phyloP scores from a whole-genome alignment of 1,140 invertebrate species.

The Chironomus tepperi region DNA sequence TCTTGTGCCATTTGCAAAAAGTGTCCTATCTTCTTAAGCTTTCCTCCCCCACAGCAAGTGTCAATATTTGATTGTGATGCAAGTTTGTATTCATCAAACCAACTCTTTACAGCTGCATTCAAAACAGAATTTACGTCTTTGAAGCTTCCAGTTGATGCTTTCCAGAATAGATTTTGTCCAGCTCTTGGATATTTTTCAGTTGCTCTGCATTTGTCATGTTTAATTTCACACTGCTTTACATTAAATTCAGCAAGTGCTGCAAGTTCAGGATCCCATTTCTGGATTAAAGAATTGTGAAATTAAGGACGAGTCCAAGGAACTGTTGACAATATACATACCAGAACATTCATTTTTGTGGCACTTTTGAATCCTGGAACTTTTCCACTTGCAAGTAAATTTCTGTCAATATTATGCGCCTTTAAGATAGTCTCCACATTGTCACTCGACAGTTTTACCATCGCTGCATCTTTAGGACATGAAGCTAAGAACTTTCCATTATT shows the following conservation, averaged over 20 bases:
- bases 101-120: background rate
- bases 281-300: background rate
- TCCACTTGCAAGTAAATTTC: slow-evolving; percentile 32
- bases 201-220: slow-evolving; percentile 35
- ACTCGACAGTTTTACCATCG: background rate
- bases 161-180: slow-evolving; percentile 37
- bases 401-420: slow-evolving; percentile 36
- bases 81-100: slow-evolving; percentile 8
- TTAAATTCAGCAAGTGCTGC: slow-evolving; percentile 29
- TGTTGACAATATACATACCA: slow-evolving; percentile 24
- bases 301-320: too few species aligned
- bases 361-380: slow-evolving; percentile 31
- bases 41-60: background rate
- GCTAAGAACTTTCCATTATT: background rate
- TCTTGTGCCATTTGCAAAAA: background rate
- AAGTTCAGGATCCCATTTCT: slow-evolving; percentile 16
- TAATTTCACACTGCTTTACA: slow-evolving; percentile 34
- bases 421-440: slow-evolving; percentile 28
- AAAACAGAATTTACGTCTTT: background rate
- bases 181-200: slow-evolving; percentile 27
- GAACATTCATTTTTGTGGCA: slow-evolving; percentile 33
- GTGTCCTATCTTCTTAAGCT: background rate
- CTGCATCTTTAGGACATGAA: background rate
- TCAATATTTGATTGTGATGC: background rate
- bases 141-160: background rate